Percentiles rank a stretch among this genome's conserved stretches.
Evolutionary conservation across 1,140 invertebrate genomes (phyloP).

Genomic region (Magallana angulata): DNA sequence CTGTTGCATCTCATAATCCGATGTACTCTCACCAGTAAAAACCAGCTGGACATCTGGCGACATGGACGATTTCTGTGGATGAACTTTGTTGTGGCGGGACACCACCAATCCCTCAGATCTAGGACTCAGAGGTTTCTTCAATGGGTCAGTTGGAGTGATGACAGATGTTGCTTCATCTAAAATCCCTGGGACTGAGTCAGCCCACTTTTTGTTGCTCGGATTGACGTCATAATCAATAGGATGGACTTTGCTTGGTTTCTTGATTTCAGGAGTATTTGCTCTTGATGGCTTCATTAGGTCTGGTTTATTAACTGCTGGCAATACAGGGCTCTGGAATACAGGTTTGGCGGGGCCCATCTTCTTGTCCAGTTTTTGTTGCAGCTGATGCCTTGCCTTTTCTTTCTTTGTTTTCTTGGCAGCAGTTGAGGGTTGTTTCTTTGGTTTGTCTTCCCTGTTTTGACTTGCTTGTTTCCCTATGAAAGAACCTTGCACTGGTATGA

Average conservation of each 20-base stretch:
- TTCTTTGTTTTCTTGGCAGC: constrained; percentile 16
- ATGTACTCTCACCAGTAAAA: background rate
- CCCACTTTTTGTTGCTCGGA: background rate
- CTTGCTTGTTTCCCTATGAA: background rate
- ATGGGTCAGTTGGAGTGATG: background rate
- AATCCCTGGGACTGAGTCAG: background rate
- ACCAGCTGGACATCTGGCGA: background rate
- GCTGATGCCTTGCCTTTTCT: constrained; percentile 8
- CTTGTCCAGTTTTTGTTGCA: background rate
- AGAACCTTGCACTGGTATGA: background rate
- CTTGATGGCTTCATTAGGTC: background rate
- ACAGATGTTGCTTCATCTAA: background rate
- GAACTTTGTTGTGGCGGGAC: constrained; percentile 4
- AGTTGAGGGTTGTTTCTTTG: background rate
- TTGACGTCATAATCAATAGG: background rate
- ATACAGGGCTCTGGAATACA: background rate
- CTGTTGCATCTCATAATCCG: background rate
- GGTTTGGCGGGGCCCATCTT: background rate
- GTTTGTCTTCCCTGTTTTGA: background rate
- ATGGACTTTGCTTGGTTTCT: constrained; percentile 25
- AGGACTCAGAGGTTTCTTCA: background rate
- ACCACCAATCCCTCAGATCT: constrained; percentile 8
- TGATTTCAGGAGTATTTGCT: background rate
- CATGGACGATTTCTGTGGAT: background rate
- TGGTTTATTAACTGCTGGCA: background rate